These are phyloP conservation scores for Agrotis exclamationis DNA, from an alignment of 2,888 invertebrate species.

Conservation along the genomic window DNA sequence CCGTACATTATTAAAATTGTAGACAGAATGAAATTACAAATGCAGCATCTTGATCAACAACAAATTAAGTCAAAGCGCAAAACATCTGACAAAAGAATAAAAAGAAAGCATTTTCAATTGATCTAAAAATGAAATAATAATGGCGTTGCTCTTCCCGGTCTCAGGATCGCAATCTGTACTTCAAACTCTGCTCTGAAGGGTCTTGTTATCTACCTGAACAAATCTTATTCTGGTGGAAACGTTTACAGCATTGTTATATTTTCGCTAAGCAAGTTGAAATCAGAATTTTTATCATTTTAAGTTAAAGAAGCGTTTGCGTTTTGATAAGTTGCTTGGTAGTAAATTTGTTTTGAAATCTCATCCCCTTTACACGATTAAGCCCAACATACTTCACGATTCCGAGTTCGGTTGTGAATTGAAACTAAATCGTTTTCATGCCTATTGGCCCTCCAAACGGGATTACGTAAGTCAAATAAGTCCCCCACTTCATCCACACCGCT, in stretches of 20 bases:
- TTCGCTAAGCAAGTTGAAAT: background rate
- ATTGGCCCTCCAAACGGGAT: conserved; percentile 67
- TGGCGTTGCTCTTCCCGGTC: conserved; percentile 9
- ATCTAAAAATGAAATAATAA: conserved; percentile 36
- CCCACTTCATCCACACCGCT: conserved; percentile 65
- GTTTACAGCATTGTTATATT: background rate
- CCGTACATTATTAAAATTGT: too few species aligned
- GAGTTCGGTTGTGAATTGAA: conserved; percentile 62
- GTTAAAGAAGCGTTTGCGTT: background rate
- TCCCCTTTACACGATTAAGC: conserved; percentile 1
- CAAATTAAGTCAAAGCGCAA: background rate
- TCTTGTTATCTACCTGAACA: conserved; percentile 14
- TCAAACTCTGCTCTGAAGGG: conserved; percentile 20
- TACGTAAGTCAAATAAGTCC: conserved; percentile 65
- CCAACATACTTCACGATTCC: conserved; percentile 38
- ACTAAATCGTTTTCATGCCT: conserved; percentile 70
- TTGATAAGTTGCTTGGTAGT: background rate
- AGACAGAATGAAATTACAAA: too few species aligned
- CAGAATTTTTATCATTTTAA: background rate
- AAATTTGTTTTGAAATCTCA: background rate
- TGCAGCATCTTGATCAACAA: background rate
- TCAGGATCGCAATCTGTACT: conserved; percentile 15
- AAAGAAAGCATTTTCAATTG: conserved; percentile 16
- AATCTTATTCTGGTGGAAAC: background rate
- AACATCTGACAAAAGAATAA: conserved; percentile 11